phyloP scores from a whole-genome alignment of 2,888 invertebrate species.

The Limnephilus marmoratus region DNA sequence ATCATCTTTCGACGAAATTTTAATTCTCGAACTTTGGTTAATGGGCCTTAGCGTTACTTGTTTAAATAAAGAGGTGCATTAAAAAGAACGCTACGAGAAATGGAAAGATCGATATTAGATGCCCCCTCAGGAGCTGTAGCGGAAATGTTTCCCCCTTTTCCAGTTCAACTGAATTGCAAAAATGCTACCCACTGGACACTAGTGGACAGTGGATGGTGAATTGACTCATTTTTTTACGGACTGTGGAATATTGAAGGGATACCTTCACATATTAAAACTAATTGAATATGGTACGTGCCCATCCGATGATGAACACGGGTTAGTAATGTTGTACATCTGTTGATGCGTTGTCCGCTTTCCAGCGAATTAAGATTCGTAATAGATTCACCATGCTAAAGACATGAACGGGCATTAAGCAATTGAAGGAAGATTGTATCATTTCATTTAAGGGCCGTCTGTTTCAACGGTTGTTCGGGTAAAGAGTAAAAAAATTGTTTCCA shows the following conservation, averaged over 20 bases:
- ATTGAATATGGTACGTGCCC: no score
- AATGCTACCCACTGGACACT: background rate
- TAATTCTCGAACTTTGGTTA: no score
- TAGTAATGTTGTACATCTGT: background rate
- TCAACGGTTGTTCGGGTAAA: no score
- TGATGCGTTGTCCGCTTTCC: background rate
- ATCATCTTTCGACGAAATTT: no score
- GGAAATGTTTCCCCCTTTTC: background rate
- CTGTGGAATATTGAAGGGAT: background rate
- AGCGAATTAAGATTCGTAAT: no score
- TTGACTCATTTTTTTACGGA: background rate
- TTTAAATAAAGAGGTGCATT: background rate
- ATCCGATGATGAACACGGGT: background rate
- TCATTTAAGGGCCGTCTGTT: no score
- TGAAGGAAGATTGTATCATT: background rate
- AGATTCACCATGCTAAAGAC: background rate
- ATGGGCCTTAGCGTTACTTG: background rate
- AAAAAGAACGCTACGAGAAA: background rate
- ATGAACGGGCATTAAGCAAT: background rate
- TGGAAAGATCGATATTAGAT: background rate
- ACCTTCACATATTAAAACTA: background rate
- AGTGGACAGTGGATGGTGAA: background rate
- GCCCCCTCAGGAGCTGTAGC: background rate
- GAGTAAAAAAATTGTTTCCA: no score
- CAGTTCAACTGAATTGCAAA: background rate